phyloP scores from a whole-genome alignment of 2,888 invertebrate genomes.

The Xiphydria camelus region DNA sequence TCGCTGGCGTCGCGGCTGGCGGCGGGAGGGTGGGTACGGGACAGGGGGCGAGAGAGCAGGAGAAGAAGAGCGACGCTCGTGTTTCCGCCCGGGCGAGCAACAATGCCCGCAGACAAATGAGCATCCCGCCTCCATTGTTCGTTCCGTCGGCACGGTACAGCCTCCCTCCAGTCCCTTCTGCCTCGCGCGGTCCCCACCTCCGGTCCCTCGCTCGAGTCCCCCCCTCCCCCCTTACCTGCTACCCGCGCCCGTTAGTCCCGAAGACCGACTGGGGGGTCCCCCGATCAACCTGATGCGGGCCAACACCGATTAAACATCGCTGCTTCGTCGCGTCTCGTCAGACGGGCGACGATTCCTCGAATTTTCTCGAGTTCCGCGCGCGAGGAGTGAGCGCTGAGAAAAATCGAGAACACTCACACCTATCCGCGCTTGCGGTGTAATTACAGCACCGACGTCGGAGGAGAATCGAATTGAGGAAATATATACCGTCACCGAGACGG shows the following conservation, averaged over 20 bases:
- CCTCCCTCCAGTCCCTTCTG: conserved; percentile 34
- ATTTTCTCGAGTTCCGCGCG: no score
- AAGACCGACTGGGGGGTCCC: conserved; percentile 50
- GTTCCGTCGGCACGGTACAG: conserved; percentile 47
- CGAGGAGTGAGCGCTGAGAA: no score
- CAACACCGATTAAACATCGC: conserved; percentile 51
- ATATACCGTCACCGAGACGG: no score
- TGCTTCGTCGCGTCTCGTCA: conserved; percentile 50
- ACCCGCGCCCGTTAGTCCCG: conserved; percentile 17
- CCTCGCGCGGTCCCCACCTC: conserved; percentile 28
- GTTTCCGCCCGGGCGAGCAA: conserved; percentile 55
- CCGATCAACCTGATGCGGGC: conserved; percentile 57
- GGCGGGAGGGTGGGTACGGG: conserved; percentile 23
- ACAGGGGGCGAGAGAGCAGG: conserved; percentile 18
- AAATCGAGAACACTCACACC: no score
- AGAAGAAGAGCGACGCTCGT: conserved; percentile 46
- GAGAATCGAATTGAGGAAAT: no score
- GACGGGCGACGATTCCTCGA: conserved; percentile 21
- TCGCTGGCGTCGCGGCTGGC: no score
- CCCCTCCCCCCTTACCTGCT: conserved; percentile 4
- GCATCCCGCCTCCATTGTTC: conserved; percentile 58
- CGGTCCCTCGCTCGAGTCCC: conserved; percentile 20
- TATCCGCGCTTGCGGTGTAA: no score
- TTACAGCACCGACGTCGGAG: no score
- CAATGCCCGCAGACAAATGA: conserved; percentile 58